Evolutionary conservation across 2,113 vertebrate genomes (phyloP).

Genomic region (Hippopotamus amphibius): DNA sequence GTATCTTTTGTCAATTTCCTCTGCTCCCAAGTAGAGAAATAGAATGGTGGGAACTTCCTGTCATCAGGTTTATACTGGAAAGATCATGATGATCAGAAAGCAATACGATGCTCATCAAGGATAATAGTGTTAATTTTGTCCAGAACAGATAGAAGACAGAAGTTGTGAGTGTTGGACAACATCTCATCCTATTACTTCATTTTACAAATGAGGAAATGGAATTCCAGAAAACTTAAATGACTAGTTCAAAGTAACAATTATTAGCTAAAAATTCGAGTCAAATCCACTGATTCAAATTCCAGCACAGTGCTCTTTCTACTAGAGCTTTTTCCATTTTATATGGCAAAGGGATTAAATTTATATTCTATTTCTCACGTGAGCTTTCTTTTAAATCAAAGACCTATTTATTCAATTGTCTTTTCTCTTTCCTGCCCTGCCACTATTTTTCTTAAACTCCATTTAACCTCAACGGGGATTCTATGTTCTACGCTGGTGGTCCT

Average conservation of each 20-base stretch:
- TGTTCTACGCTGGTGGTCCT: background rate
- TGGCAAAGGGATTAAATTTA: background rate
- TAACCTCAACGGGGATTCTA: background rate
- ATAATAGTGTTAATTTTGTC: background rate
- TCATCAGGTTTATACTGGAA: background rate
- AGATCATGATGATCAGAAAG: background rate
- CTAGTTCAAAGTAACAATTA: background rate
- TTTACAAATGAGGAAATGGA: constrained; percentile 9
- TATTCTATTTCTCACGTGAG: background rate
- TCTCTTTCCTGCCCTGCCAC: background rate
- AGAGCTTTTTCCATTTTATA: background rate
- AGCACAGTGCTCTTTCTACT: background rate
- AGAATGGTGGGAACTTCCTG: background rate
- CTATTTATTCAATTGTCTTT: constrained; percentile 12
- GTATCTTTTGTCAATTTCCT: background rate
- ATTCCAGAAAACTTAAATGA: background rate
- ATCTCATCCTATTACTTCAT: background rate
- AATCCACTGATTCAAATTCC: background rate
- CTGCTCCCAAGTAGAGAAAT: background rate
- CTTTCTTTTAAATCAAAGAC: constrained; percentile 6
- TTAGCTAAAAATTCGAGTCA: constrained; percentile 33
- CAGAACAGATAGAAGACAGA: constrained; percentile 49
- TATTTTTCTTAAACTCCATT: background rate
- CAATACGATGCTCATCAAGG: background rate
- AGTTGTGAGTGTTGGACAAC: background rate